A percentile compares a stretch with the other conserved stretches of the same genome.
phyloP scores from a whole-genome alignment of 2,888 invertebrate species.

The Brenthis ino region DNA sequence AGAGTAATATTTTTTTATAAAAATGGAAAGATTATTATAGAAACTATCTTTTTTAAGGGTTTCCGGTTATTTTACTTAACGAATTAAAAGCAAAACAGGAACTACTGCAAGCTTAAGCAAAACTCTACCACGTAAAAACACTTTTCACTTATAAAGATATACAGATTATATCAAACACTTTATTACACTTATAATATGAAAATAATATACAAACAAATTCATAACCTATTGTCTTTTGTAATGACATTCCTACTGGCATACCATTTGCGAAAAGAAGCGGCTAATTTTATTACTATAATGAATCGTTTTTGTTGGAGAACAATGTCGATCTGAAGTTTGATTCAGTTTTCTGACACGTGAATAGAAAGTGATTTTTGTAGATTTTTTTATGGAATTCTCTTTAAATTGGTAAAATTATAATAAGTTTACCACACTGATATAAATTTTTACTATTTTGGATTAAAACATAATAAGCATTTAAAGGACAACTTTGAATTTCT shows the following conservation, averaged over 20 bases:
- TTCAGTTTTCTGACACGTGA: constrained; percentile 8
- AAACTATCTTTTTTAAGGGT: no score
- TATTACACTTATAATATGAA: background rate
- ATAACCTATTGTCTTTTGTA: constrained; percentile 3
- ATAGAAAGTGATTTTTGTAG: constrained; percentile 14
- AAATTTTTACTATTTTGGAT: background rate
- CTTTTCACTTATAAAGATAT: no score
- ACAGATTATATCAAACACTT: background rate
- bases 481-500: no score
- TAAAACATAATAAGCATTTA: no score
- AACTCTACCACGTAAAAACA: no score
- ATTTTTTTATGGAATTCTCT: background rate
- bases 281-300: constrained; percentile 10
- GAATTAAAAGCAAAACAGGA: no score
- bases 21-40: no score
- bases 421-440: no score
- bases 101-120: no score
- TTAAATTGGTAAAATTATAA: no score
- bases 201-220: background rate
- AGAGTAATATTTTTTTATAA: no score
- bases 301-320: constrained; percentile 8
- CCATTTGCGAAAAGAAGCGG: constrained; percentile 3
- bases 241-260: constrained; percentile 8
- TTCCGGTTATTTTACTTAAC: no score
- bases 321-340: constrained; percentile 8